Evolutionary conservation across 2,888 invertebrate genomes (phyloP), one percentile per base, ranked within the genome.

Genomic region (Epsilonema sp.): DNA sequence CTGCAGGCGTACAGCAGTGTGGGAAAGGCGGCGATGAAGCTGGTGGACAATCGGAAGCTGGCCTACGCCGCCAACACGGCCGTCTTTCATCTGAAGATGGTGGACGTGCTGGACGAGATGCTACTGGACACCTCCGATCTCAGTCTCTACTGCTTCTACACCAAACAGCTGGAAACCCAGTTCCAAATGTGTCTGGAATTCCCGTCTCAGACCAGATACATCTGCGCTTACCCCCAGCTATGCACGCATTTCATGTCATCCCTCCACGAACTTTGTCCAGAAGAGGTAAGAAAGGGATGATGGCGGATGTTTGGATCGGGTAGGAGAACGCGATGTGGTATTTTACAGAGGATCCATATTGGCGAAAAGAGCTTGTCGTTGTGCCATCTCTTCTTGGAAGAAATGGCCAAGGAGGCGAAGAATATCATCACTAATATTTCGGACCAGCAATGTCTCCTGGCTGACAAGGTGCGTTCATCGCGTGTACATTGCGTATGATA

Each of bases 111-210:
- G 44, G 94, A 94, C 69, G 90, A 94, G 68, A 82, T 97, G 65
- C 74, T 97, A 57, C 80, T 83, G 1, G 94, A 99, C 68, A 86
- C 90, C 2, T 90, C 92, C 0, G 94, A 99, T 71, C 73, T 99
- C 20, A 92, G 92, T 1, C 78, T 94, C 53, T 94, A 94, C 66
- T 97, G 94, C 31, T 62, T 61, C 53, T 60, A 63, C 47, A 52
- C 53, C 5, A 50, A 52, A 23, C 53, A 54, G 19, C 52, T 58
- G 43, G 60, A 62, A 41, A 89, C 84, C 60, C 92, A 94, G 67
- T 94, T 97, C 66, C 89, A 89, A 62, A 86, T 89, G 84, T 94
- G 94, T 68, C 73, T 99, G 55, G 92, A 94, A 67, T 90, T 97
- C 65, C 94, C 97, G 26, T 90, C 92, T 22, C 97, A 99, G 69